These are phyloP conservation scores for Oxytorus armatus DNA, from an alignment of 2,888 invertebrate genomes.

Conservation along the genomic window DNA sequence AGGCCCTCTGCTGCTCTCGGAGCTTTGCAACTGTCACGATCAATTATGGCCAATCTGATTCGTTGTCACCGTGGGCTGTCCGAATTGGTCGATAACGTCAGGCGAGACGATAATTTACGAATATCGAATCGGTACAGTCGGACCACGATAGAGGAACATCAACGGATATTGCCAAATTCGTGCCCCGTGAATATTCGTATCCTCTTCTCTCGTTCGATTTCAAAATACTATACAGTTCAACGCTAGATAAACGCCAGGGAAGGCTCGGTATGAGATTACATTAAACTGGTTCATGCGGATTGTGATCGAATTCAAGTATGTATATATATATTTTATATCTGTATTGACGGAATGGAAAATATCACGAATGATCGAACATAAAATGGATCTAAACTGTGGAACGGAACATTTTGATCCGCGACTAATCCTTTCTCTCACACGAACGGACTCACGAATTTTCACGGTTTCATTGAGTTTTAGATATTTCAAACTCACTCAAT, in stretches of 20 bases:
- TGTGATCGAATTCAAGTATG: conserved; percentile 10
- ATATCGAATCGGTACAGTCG: conserved; percentile 70
- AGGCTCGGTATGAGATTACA: conserved; percentile 44
- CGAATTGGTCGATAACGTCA: conserved; percentile 68
- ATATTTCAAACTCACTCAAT: background rate
- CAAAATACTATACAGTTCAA: conserved; percentile 42
- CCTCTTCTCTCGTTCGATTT: conserved; percentile 18
- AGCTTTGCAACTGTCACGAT: conserved; percentile 56
- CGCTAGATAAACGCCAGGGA: conserved; percentile 46
- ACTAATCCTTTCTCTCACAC: background rate
- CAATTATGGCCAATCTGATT: conserved; percentile 70
- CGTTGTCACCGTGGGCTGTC: conserved; percentile 64
- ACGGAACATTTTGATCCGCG: conserved; percentile 27
- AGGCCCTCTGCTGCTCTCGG: background rate
- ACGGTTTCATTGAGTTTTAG: conserved; percentile 19
- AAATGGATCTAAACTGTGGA: conserved; percentile 19
- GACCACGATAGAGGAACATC: conserved; percentile 69
- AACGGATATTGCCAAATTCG: conserved; percentile 79
- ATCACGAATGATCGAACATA: conserved; percentile 30
- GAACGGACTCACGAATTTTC: conserved; percentile 19
- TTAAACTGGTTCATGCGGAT: conserved; percentile 17
- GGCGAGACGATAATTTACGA: conserved; percentile 68
- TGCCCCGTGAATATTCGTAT: conserved; percentile 75
- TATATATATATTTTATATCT: conserved; percentile 11
- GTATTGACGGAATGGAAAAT: conserved; percentile 33